A percentile compares a stretch with the other conserved stretches of the same genome.
These are phyloP conservation scores for Proisotoma minuta DNA, from an alignment of 2,888 invertebrate species.

Conservation along the genomic window DNA sequence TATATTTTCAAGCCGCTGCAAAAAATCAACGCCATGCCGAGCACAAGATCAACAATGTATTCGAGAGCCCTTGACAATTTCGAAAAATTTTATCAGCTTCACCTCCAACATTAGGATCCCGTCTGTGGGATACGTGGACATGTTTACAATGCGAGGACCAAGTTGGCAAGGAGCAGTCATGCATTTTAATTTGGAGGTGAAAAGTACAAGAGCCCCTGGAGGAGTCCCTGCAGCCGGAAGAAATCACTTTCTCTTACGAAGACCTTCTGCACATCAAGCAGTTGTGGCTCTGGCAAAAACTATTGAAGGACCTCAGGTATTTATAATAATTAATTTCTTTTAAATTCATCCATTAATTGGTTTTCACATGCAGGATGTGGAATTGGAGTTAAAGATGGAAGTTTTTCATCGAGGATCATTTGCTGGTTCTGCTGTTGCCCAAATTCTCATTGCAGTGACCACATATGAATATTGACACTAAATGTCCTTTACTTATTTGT, in stretches of 20 bases:
- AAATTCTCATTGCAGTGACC: slow-evolving; percentile 78
- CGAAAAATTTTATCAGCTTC: slow-evolving; percentile 89
- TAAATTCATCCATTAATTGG: not conserved
- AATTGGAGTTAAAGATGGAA: slow-evolving; percentile 80
- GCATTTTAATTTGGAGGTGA: slow-evolving; percentile 69
- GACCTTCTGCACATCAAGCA: slow-evolving; percentile 61
- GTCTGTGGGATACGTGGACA: slow-evolving; percentile 60
- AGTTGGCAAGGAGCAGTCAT: slow-evolving; percentile 64
- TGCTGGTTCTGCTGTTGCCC: slow-evolving; percentile 77
- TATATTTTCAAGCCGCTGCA: slow-evolving; percentile 45
- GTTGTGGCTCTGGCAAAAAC: slow-evolving; percentile 68
- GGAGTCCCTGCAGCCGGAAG: slow-evolving; percentile 53
- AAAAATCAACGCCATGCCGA: slow-evolving; percentile 32
- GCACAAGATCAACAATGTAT: slow-evolving; percentile 57
- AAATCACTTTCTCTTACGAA: slow-evolving; percentile 54
- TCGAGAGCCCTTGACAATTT: slow-evolving; percentile 75
- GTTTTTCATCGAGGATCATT: slow-evolving; percentile 67
- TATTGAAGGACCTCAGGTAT: slow-evolving; percentile 73
- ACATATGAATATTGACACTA: slow-evolving; percentile 68
- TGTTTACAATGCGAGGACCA: slow-evolving; percentile 86
- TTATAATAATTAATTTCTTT: slow-evolving; percentile 5
- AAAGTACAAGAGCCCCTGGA: slow-evolving; percentile 57
- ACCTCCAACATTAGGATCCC: slow-evolving; percentile 72
- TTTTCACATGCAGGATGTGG: slow-evolving; percentile 64
- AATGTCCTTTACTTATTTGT: not conserved